Base-by-base conservation (phyloP, 2,888 invertebrate genomes). In the Leucozona laternaria region DNA sequence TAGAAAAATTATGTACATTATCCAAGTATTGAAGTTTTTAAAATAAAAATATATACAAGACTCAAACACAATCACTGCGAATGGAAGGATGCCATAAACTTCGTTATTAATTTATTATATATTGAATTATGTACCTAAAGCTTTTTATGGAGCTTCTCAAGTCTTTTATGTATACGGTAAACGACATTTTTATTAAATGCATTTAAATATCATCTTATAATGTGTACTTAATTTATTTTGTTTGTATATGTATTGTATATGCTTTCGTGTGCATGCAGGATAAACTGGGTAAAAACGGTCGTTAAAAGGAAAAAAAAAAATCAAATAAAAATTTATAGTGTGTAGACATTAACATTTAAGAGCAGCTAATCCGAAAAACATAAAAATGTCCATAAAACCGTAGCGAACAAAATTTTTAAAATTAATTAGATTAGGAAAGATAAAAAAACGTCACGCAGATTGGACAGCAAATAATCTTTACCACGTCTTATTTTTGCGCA, bases 141-240 rank as follows among this genome's bases (percentile, higher is more conserved):
- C 15, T 40, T 60, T 60, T 60, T 37, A 60, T 60, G 22, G 1
- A 40, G 22, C 15, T 60, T 22, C 15, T 60, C 8, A 22, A 22
- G 15, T 15, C 22, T 22, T 60, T 60, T 15, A 60, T 53, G 17
- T 43, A 8, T 8, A 76, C 40, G 70, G 37, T 77, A 20, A 62
- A 64, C 11, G 40, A 48, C 37, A 17, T 17, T 78, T 70, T 31
- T 57, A 53, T 37, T 37, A 43, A 31, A 50, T 43, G n/a, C 40
- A 66, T 58, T 60, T 60, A 15, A 22, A 40, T 60, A 4, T 22
- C 1, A 8, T 10, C 1, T 15, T 4, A 2, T 66, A 13, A 28
- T 2, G 11, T 17, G 5, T n/a, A 25, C 25, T 55, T 34, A 8
- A 48, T 48, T 48, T 48, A 48, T 20, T 20, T 20, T 48, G 20